Evolutionary conservation across 2,113 vertebrate species (phyloP).

Genomic region (Myotis lucifugus): DNA sequence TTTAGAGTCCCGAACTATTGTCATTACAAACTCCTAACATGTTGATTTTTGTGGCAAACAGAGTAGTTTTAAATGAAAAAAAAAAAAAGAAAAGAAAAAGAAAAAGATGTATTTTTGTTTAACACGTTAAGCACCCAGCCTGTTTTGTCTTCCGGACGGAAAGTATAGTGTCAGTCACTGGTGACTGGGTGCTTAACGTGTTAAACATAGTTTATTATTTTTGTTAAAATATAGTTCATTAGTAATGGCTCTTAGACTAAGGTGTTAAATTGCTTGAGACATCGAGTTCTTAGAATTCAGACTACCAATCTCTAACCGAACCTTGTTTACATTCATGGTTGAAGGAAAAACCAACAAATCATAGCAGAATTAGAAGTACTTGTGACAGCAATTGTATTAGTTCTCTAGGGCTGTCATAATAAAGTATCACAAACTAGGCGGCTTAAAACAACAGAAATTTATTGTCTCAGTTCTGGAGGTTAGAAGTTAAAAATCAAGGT

Average conservation of each 20-base stretch:
- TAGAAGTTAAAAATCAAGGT: background rate
- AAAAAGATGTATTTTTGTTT: background rate
- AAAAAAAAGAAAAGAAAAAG: background rate
- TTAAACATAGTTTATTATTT: background rate
- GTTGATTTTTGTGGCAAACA: background rate
- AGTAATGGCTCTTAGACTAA: background rate
- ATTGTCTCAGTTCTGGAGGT: background rate
- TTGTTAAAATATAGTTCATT: conserved; percentile 4
- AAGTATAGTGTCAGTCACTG: too few species aligned
- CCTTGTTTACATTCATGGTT: conserved; percentile 4
- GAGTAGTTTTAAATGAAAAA: background rate
- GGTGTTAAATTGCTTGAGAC: conserved; percentile 12
- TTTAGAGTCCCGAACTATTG: conserved; percentile 39
- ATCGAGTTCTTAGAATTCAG: background rate
- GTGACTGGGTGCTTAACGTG: too few species aligned
- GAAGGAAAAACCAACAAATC: conserved; percentile 16
- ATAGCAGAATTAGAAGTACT: background rate
- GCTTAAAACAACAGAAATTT: background rate
- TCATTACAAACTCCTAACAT: background rate
- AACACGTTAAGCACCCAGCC: too few species aligned
- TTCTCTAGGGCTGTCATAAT: background rate
- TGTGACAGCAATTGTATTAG: background rate
- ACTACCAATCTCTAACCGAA: background rate
- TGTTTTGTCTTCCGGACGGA: too few species aligned
- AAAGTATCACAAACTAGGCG: background rate